Evolutionary conservation across 1,140 invertebrate genomes (phyloP).

Genomic region (Chironomus tepperi): DNA sequence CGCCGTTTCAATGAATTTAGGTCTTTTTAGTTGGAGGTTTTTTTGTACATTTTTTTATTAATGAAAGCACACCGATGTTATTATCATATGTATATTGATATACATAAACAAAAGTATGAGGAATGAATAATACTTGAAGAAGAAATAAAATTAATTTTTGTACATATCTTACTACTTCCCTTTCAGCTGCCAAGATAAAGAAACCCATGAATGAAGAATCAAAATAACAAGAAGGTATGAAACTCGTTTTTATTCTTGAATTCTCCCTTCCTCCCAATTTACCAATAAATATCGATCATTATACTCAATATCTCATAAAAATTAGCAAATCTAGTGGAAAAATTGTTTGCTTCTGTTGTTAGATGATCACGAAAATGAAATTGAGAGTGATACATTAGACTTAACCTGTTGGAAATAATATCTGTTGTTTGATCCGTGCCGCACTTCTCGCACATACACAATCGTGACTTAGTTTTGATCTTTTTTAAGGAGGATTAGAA

Average conservation of each 20-base stretch:
- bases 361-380: background rate
- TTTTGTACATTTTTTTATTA: too few relatives aligned
- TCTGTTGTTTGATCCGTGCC: background rate
- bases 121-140: background rate
- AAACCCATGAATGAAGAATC: too few relatives aligned
- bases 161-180: background rate
- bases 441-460: background rate
- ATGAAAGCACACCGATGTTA: background rate
- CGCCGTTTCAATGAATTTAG: background rate
- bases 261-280: too few relatives aligned
- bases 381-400: background rate
- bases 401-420: background rate
- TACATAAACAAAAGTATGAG: background rate
- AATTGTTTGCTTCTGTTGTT: background rate
- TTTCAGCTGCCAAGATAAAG: background rate
- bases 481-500: background rate
- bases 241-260: too few relatives aligned
- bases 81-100: background rate
- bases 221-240: too few relatives aligned
- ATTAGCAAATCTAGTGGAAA: conserved; percentile 4
- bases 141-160: background rate
- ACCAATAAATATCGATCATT: too few relatives aligned
- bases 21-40: too few relatives aligned
- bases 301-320: background rate
- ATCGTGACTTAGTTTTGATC: too few relatives aligned